Base-by-base conservation (phyloP, 2,888 invertebrate genomes). In the Hofmannophila pseudospretella region DNA sequence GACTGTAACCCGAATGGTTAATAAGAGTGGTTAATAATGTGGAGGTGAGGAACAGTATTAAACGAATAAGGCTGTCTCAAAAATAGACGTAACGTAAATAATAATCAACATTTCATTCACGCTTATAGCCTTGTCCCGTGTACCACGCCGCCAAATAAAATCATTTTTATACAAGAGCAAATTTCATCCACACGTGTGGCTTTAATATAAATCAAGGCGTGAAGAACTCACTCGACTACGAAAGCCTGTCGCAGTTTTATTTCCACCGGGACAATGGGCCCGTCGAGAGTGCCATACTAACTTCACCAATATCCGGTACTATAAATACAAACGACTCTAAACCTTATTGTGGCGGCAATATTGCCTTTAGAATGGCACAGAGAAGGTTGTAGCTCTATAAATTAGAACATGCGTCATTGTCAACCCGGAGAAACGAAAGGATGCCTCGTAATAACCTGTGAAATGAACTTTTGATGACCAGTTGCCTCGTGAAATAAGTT, bases 391-490 rank as follows among this genome's bases (percentile, higher is more conserved):
- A 44, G 51, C 58, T 65, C 51, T 64, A 69, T 72, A 78, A 80
- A 81, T 81, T 80, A 74, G 71, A 74, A 64, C 62, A 78, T 82
- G 67, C 67, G 70, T 84, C 82, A 78, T 68, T 80, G 82, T 81
- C 82, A 67, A 49, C 44, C 45, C 49, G 50, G 47, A 51, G 53
- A 64, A 64, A 60, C 57, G 67, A 67, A 74, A 64, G 64, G 67
- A 66, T 65, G 61, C 61, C 54, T 56, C 55, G 72, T 73, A 77
- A 78, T 78, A 76, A 77, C 75, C 72, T 75, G 73, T 67, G 70
- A 82, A 78, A 79, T 76, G 70, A 72, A 69, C 72, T 45, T 56
- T 69, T 69, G 74, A 76, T 77, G 76, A 69, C 72, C 71, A 65
- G 64, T 71, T 34, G 22, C 20, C n/a, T 34, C 11, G 28, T 20